Conservation (phyloP, 2,113 vertebrate genomes). For the Takifugu flavidus region DNA sequence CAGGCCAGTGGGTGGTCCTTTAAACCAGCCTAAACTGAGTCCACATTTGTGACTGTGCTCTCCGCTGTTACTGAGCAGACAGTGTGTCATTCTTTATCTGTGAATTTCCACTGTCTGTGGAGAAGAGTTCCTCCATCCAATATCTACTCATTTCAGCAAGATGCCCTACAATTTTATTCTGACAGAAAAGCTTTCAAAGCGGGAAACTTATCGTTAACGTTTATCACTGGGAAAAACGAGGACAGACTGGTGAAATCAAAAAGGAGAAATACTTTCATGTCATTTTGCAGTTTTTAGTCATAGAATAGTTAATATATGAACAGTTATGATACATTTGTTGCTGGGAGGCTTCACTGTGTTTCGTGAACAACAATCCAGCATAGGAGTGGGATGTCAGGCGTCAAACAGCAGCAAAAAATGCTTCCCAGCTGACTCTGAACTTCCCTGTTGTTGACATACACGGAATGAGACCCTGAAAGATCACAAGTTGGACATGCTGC, state of each 20-base stretch:
- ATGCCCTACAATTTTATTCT: no score
- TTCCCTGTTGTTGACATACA: conserved; percentile 8
- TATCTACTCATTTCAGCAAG: neutral
- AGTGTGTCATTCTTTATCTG: conserved; percentile 6
- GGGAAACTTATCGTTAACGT: no score
- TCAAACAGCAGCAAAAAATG: conserved; percentile 42
- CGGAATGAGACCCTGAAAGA: no score
- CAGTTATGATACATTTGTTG: conserved; percentile 22
- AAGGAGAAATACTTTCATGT: no score
- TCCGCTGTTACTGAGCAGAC: neutral
- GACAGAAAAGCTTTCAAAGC: neutral
- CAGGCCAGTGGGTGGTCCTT: conserved; percentile 18
- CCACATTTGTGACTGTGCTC: conserved; percentile 1
- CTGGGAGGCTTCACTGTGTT: conserved; percentile 49
- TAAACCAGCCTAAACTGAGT: conserved; percentile 11
- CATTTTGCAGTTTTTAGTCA: no score
- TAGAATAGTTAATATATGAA: neutral
- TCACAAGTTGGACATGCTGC: neutral
- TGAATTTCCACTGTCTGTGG: conserved; percentile 10
- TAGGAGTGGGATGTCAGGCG: conserved; percentile 32
- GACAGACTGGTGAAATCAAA: no score
- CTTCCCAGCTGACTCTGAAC: conserved; percentile 27
- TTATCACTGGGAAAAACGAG: no score
- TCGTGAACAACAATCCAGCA: conserved; percentile 9
- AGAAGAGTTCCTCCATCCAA: conserved; percentile 2